A percentile compares a stretch with the other conserved stretches of the same genome.
These are phyloP conservation scores for Panagrolaimus sp. DNA, from an alignment of 1,140 invertebrate species.

Conservation along the genomic window DNA sequence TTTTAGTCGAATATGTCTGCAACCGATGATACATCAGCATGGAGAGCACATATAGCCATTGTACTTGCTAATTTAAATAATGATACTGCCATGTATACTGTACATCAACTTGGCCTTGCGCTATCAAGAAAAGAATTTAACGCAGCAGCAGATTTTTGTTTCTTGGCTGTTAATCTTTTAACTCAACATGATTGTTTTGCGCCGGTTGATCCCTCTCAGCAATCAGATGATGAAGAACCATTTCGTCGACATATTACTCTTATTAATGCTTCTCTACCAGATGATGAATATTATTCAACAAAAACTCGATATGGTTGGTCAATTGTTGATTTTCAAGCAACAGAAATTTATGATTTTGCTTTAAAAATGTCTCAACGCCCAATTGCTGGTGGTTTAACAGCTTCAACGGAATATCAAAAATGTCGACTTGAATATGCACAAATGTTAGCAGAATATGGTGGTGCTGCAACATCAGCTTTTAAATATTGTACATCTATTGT, in stretches of 20 bases:
- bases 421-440: conserved; percentile 32
- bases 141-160: conserved; percentile 48
- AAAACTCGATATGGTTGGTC: conserved; percentile 43
- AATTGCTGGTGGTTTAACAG: background rate
- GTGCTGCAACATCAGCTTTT: conserved; percentile 15
- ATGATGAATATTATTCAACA: conserved; percentile 28
- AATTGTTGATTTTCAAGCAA: conserved; percentile 41
- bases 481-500: conserved; percentile 27
- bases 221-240: background rate
- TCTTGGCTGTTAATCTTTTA: conserved; percentile 45
- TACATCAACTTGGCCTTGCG: conserved; percentile 46
- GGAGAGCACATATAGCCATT: conserved; percentile 46
- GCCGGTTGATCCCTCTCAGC: background rate
- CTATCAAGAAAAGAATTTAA: conserved; percentile 43
- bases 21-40: conserved; percentile 32
- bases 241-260: conserved; percentile 26
- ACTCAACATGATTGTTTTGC: conserved; percentile 20
- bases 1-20: conserved; percentile 25
- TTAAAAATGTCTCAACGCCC: conserved; percentile 18
- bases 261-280: conserved; percentile 41
- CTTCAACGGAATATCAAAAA: conserved; percentile 22
- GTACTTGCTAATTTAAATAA: conserved; percentile 44
- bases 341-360: conserved; percentile 42
- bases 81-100: conserved; percentile 35
- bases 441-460: conserved; percentile 37